A percentile compares a stretch with the other conserved stretches of the same genome.
Evolutionary conservation across 2,797 vertebrate species (phyloP).

Genomic region (Glyptemys insculpta): DNA sequence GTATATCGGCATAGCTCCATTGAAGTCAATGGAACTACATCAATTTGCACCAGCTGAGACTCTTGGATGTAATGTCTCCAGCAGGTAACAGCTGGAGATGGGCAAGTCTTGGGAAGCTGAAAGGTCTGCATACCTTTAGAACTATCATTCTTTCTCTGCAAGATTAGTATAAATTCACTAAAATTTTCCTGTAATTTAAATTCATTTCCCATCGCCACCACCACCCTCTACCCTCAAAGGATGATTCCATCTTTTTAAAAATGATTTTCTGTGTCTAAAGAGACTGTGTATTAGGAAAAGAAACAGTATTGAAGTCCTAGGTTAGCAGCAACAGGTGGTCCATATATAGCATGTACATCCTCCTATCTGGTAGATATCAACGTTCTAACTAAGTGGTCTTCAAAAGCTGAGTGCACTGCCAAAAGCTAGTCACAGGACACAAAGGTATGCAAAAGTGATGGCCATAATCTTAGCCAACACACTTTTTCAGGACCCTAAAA

Average conservation of each 20-base stretch:
- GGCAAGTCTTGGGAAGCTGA: background rate
- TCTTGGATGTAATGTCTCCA: background rate
- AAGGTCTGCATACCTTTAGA: background rate
- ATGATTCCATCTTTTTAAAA: background rate
- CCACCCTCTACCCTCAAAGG: background rate
- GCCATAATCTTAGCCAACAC: background rate
- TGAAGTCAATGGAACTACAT: background rate
- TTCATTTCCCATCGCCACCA: background rate
- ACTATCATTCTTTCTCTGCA: background rate
- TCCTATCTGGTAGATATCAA: background rate
- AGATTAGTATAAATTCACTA: background rate
- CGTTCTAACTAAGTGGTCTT: background rate
- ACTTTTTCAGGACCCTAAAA: background rate
- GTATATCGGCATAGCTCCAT: background rate
- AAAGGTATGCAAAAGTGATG: background rate
- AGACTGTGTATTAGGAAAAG: background rate
- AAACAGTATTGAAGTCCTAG: background rate
- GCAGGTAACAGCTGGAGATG: background rate
- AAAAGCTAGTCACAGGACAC: background rate
- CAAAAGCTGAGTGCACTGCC: background rate
- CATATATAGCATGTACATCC: rapidly evolving
- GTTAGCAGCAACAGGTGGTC: background rate
- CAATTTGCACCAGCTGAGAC: background rate
- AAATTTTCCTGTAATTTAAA: background rate
- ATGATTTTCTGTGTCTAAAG: background rate